Base-by-base conservation (phyloP, 2,113 vertebrate species). In the Osmerus eperlanus region DNA sequence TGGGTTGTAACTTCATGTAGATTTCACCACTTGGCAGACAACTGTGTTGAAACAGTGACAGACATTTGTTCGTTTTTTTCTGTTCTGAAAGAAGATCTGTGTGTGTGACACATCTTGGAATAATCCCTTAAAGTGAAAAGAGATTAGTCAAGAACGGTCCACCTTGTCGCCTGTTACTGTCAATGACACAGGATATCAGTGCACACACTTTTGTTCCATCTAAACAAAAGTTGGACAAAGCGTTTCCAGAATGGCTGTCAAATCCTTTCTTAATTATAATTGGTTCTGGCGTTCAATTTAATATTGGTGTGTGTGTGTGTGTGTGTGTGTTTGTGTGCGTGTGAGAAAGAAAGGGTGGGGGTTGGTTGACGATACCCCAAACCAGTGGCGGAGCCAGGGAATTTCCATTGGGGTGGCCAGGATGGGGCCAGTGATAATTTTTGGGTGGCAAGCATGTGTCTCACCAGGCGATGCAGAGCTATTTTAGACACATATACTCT, bases 1-100 rank as follows among this genome's bases (percentile, higher is more conserved):
- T 56, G 54, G n/a, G n/a, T 15, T 18, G 16, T 4, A 56, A 56
- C 3, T 56, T 56, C 14, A 18, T 47, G 9, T 9, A 1, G 41
- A 47, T n/a, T n/a, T 47, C 19, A 58, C 29, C 52, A 53, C 19
- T 67, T 52, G 21, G 55, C 16, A 65, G 71, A 78, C 61, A 67
- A 32, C 53, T 47, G 53, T 3, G 21, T 60, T 23, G 58, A 23
- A 60, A 23, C n/a, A n/a, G 15, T 41, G 32, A 12, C 58, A 23
- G 9, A 47, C 41, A 47, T 47, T 12, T 47, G 41, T 47, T 12
- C 2, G 1, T 15, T 19, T 0, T n/a, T 65, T 51, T 47, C 19
- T 66, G 32, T 23, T 14, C 47, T n/a, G 5, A 14, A 25, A 29
- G 21, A 21, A 25, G 2, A 23, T 28, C 25, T 3, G 25, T 28